Conservation (phyloP, 1,140 invertebrate species). For the Oncopeltus fasciatus region DNA sequence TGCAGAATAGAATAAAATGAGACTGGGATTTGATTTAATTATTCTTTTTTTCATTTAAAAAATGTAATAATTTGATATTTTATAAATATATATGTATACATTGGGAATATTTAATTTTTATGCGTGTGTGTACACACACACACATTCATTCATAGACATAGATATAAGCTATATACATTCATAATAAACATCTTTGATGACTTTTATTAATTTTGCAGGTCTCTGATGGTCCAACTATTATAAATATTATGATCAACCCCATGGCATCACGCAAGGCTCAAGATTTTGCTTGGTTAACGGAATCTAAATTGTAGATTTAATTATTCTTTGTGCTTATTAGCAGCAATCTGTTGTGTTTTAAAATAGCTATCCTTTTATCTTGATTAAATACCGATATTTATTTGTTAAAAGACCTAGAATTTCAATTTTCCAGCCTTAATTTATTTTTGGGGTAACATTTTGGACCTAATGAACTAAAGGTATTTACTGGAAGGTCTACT, state of each 20-base stretch:
- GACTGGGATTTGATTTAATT: no score
- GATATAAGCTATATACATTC: neutral
- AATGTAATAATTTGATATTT: neutral
- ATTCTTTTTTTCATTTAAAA: neutral
- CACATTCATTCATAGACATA: slow-evolving; percentile 2
- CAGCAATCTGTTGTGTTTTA: no score
- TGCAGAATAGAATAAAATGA: no score
- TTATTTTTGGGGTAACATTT: no score
- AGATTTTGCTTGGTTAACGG: slow-evolving; percentile 78
- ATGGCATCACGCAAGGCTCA: slow-evolving; percentile 79
- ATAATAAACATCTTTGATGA: neutral
- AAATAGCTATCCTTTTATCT: no score
- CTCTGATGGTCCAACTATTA: slow-evolving; percentile 61
- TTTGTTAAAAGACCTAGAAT: no score
- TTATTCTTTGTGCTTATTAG: no score
- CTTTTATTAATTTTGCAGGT: slow-evolving; percentile 29
- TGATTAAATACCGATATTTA: no score
- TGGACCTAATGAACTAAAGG: no score
- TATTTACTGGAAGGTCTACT: no score
- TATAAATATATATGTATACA: neutral
- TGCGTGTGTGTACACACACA: neutral
- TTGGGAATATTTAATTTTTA: no score
- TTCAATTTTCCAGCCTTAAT: no score
- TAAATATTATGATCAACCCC: slow-evolving; percentile 83
- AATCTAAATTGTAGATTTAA: slow-evolving; percentile 52